A percentile compares a stretch with the other conserved stretches of the same genome.
phyloP scores from a whole-genome alignment of 2,113 vertebrate genomes.

The Paratilapia polleni region DNA sequence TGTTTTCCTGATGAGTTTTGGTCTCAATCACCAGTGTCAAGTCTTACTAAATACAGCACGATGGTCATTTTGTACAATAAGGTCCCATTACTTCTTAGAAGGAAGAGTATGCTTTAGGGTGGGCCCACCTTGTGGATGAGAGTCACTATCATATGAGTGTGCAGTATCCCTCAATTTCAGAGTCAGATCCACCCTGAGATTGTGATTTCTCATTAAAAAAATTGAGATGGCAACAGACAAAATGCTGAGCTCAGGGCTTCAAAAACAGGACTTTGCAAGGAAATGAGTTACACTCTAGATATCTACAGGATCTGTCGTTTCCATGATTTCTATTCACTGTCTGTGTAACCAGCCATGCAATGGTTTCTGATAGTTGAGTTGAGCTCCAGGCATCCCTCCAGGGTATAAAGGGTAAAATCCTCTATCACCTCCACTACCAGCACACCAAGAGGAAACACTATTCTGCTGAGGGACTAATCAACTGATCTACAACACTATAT shows the following conservation, averaged over 20 bases:
- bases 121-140: no score
- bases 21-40: rapidly evolving
- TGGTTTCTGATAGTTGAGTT: not conserved
- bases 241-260: not conserved
- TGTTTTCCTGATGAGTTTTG: not conserved
- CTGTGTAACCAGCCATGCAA: not conserved
- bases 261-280: not conserved
- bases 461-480: not conserved
- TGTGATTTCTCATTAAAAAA: not conserved
- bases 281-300: not conserved
- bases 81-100: not conserved
- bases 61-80: not conserved
- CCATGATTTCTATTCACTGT: not conserved
- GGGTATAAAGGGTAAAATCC: not conserved
- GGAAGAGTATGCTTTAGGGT: not conserved
- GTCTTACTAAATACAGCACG: not conserved
- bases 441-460: not conserved
- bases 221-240: not conserved
- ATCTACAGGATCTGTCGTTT: not conserved
- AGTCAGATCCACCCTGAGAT: no score
- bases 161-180: no score
- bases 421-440: not conserved
- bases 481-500: not conserved
- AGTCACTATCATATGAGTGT: no score
- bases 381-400: not conserved